phyloP scores from a whole-genome alignment of 2,113 vertebrate genomes.

The Nibea albiflora region DNA sequence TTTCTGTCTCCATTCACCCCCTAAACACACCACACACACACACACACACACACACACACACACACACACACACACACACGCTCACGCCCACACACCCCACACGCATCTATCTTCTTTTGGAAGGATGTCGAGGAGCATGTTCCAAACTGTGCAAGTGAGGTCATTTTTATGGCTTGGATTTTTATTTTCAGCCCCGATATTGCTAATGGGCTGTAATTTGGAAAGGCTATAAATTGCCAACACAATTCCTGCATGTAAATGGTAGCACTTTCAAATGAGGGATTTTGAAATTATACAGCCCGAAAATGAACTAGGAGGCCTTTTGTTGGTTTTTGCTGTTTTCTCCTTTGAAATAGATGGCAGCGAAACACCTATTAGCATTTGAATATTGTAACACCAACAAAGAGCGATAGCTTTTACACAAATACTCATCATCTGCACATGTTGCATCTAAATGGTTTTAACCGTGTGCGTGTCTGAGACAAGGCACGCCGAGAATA shows the following conservation, averaged over 20 bases:
- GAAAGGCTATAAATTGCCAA: slow-evolving; percentile 67
- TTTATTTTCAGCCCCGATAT: slow-evolving; percentile 69
- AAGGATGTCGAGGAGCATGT: slow-evolving; percentile 33
- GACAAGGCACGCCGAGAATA: slow-evolving; percentile 54
- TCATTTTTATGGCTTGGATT: slow-evolving; percentile 63
- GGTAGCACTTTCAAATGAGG: slow-evolving; percentile 70
- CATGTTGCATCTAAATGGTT: slow-evolving; percentile 72
- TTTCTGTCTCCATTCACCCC: slow-evolving; percentile 47
- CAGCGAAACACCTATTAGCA: slow-evolving; percentile 75
- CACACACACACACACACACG: slow-evolving; percentile 24
- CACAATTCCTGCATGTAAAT: slow-evolving; percentile 69
- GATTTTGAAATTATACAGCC: slow-evolving; percentile 74
- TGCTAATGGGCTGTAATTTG: slow-evolving; percentile 77
- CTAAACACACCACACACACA: slow-evolving; percentile 13
- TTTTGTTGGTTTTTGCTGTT: slow-evolving; percentile 73
- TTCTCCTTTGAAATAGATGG: slow-evolving; percentile 72
- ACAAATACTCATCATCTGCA: slow-evolving; percentile 75
- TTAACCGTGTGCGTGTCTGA: slow-evolving; percentile 62
- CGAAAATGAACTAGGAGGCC: slow-evolving; percentile 64
- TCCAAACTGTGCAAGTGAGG: slow-evolving; percentile 58
- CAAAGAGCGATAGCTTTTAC: slow-evolving; percentile 71
- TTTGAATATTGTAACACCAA: slow-evolving; percentile 76
- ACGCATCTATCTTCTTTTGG: slow-evolving; percentile 19
- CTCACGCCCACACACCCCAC: slow-evolving; percentile 13
- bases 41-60: slow-evolving; percentile 32